Evolutionary conservation across 1,140 invertebrate genomes (phyloP), one percentile per base, ranked within the genome.

Genomic region (Drosophila kepulauana): DNA sequence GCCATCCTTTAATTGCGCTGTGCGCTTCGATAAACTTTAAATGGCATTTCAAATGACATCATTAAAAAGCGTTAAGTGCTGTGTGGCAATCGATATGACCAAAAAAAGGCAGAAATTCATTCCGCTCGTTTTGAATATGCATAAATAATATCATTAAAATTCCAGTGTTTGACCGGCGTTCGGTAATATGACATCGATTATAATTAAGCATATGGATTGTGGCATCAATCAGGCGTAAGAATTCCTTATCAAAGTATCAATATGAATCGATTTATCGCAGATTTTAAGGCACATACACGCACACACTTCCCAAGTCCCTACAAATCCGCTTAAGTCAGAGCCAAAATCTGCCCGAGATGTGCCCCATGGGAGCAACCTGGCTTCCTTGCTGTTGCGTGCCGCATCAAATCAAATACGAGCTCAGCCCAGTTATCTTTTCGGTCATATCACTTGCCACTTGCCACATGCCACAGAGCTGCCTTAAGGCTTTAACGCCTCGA

Each of bases 21-120:
- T 25, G 45, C 20, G 52, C 49, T 30, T 81, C 70, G 48, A 78
- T 81, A 70, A 81, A 71, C 58, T 65, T 69, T 78, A 78, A 75
- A 75, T 78, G 46, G 28, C 59, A 78, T 75, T 78, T 78, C 57
- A 58, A 25, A 58, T 65, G 56, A 57, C 64, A 68, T 87, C 65
- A 86, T 86, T 85, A 85, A 78, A 85, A 68, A 52, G 28, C 67
- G 69, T 70, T 78, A 67, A 75, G 63, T 68, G 57, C 20, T 25
- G 20, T 59, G 2, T 1, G 13, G 20, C 33, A 43, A 35, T 28
- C 20, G 41, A 3, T 20, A 15, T 61, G 10, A 30, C 35, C 46
- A 54, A 11, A 28, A 11, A 30, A 25, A 4, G 2, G 20, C 20
- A 25, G 20, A 25, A 25, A 25, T 25, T 25, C 20, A 6, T 7